Base-by-base conservation (phyloP, 1,140 invertebrate species). In the Drosophila busckii region DNA sequence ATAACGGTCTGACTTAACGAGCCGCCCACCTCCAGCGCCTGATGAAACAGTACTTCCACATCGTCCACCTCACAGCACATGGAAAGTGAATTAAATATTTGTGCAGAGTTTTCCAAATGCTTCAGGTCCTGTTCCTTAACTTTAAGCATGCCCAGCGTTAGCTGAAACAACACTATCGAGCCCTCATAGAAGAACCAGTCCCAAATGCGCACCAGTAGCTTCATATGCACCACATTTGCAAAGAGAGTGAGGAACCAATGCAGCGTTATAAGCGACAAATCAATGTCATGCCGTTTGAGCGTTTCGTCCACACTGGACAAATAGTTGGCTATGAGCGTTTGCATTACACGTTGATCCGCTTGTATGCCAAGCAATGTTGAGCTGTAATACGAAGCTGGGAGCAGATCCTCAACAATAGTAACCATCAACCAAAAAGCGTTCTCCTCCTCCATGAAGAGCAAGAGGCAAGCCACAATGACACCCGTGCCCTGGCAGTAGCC, bases 351-450 rank as follows among this genome's bases (percentile, higher is more conserved):
- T 89, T 98, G 97, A 88, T 99, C 98, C 8, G 97, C 97, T 90
- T 96, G 94, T 53, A 96, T 93, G 48, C 93, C 93, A 90, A 88
- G 91, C 13, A 99, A 90, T 22, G 96, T 97, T 50, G 96, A 95
- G 34, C 96, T 97, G 89, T 98, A 99, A 89, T 99, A 99, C 3
- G 97, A 98, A 44, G 97, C 96, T 42, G 98, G 98, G 48, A 99
- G 89, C 9, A 99, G 89, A 89, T 99, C 97, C 91, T 99, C 98
- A 5, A 99, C 96, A 76, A 99, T 97, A 7, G 96, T 95, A 70
- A 95, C 94, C 95, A 99, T 96, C 88, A 98, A 94, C 98, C 98
- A 99, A 90, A 99, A 99, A 37, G 96, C 93, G 89, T 99, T 97
- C 89, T 99, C 98, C 90, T 99, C 98, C 89, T 99, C 97, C 89